Percentiles rank a stretch among this genome's conserved stretches.
Evolutionary conservation across 2,113 vertebrate genomes (phyloP).

Genomic region (Bos indicus): DNA sequence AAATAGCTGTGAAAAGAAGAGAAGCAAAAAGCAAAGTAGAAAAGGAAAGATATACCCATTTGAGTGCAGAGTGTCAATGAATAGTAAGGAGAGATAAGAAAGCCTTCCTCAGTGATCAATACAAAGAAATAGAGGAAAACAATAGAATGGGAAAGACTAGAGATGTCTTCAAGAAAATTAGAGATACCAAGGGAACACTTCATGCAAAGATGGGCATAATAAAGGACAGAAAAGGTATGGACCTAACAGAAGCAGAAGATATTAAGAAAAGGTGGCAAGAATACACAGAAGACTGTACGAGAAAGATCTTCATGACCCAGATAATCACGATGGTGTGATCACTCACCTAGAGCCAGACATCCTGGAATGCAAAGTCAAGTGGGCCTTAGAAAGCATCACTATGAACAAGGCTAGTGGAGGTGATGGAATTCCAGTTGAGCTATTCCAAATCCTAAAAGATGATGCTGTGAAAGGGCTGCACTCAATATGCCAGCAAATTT

Average conservation of each 20-base stretch:
- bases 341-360: neutral
- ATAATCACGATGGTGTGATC: neutral
- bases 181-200: neutral
- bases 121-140: neutral
- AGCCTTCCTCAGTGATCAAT: neutral
- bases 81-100: neutral
- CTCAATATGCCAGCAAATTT: neutral
- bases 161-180: neutral
- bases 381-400: neutral
- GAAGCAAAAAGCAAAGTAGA: neutral
- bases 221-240: neutral
- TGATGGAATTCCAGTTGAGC: neutral
- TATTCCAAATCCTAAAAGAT: neutral
- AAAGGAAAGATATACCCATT: neutral
- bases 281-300: neutral
- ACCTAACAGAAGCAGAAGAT: neutral
- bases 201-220: neutral
- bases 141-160: neutral
- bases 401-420: neutral
- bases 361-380: neutral
- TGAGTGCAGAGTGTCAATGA: neutral
- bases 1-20: neutral
- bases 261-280: neutral
- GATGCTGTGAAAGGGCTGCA: neutral
- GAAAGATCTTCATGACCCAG: neutral